Evolutionary conservation across 2,888 invertebrate species (phyloP).

Genomic region (Rugalucina vietnamica): DNA sequence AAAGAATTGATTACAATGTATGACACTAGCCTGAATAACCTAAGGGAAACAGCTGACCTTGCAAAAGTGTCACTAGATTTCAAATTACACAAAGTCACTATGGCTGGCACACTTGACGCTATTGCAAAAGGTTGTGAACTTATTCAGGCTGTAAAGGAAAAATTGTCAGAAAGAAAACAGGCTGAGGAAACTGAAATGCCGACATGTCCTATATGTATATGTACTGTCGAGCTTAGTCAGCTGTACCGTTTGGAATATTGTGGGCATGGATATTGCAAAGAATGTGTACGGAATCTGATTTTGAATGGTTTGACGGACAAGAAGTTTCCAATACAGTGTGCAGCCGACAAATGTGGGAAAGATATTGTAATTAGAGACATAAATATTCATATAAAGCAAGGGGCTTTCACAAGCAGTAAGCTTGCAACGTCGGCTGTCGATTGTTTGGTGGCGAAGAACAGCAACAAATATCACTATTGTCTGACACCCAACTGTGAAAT

Average conservation of each 20-base stretch:
- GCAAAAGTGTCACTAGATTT: conserved; percentile 59
- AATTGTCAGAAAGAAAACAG: background rate
- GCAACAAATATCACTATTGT: conserved; percentile 70
- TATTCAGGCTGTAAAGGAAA: conserved; percentile 42
- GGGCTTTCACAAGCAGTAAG: conserved; percentile 39
- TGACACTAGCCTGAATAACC: conserved; percentile 58
- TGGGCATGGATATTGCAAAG: conserved; percentile 78
- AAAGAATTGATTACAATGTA: conserved; percentile 67
- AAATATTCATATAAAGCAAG: conserved; percentile 45
- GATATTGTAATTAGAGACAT: conserved; percentile 69
- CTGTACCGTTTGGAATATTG: conserved; percentile 76
- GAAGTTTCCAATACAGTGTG: conserved; percentile 74
- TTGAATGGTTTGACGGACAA: conserved; percentile 59
- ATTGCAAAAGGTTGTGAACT: conserved; percentile 46
- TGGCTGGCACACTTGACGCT: conserved; percentile 59
- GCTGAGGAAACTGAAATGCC: conserved; percentile 18
- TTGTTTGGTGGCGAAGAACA: conserved; percentile 65
- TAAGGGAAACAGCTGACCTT: conserved; percentile 53
- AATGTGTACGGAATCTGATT: conserved; percentile 69
- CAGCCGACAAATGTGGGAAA: conserved; percentile 67
- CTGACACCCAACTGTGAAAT: conserved; percentile 77
- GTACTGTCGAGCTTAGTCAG: conserved; percentile 66
- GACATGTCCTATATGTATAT: conserved; percentile 77
- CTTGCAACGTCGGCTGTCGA: conserved; percentile 64
- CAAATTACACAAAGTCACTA: conserved; percentile 56